These are phyloP conservation scores for Amphipyra tragopoginis DNA, from an alignment of 2,888 invertebrate species.

Conservation along the genomic window DNA sequence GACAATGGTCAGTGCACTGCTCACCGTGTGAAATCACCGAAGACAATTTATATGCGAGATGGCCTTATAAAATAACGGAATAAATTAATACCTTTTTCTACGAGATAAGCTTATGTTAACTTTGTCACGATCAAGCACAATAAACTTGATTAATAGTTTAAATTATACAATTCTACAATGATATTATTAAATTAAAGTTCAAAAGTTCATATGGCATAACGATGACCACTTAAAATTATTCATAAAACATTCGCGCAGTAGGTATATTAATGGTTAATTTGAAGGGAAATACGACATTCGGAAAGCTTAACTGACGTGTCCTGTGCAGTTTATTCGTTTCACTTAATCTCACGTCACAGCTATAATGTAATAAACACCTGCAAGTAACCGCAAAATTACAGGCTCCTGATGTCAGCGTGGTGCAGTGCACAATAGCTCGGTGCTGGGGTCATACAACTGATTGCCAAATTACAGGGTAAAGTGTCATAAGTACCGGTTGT, in stretches of 20 bases:
- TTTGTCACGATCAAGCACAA: constrained; percentile 37
- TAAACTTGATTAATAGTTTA: constrained; percentile 50
- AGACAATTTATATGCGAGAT: constrained; percentile 64
- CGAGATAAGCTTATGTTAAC: constrained; percentile 45
- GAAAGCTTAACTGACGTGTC: constrained; percentile 63
- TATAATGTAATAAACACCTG: constrained; percentile 80
- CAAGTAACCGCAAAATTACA: constrained; percentile 85
- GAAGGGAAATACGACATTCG: constrained; percentile 26
- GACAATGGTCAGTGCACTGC: constrained; percentile 83
- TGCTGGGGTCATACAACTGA: constrained; percentile 70
- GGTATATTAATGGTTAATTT: background rate
- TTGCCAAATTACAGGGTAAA: constrained; percentile 87
- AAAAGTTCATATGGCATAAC: constrained; percentile 16
- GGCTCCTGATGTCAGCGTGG: constrained; percentile 79
- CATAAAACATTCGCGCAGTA: constrained; percentile 2
- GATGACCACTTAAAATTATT: constrained; percentile 17
- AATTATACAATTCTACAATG: constrained; percentile 36
- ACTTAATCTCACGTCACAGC: constrained; percentile 66
- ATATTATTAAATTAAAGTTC: constrained; percentile 35
- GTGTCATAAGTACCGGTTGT: constrained; percentile 80
- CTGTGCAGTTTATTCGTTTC: constrained; percentile 63
- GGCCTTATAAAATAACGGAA: constrained; percentile 65
- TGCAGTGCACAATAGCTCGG: constrained; percentile 74
- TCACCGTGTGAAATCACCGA: constrained; percentile 83
- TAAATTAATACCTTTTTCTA: constrained; percentile 62